Evolutionary conservation across 1,140 invertebrate species (phyloP), one percentile per base, ranked within the genome.

Genomic region (Caerostris darwini): DNA sequence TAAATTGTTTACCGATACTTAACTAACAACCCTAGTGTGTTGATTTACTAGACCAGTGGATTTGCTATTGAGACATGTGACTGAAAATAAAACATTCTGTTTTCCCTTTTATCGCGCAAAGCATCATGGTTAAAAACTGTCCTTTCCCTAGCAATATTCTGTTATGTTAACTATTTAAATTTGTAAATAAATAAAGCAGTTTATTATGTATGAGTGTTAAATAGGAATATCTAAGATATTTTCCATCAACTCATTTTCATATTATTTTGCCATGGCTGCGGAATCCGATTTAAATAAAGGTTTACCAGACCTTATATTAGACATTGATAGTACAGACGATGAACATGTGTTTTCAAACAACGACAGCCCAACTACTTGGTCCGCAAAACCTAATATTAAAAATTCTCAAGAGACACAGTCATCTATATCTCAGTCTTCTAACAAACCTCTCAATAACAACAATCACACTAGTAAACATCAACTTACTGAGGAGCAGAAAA

Each of bases 311-410:
- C 50, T 92, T 67, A 58, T 85, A 54, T 19, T 92, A 54, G 90
- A 92, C 56, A 85, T 83, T 67, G 90, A 92, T 85, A 82, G 64
- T 91, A n/a, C 12, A 12, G 59, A 77, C 8, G 89, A 81, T 81
- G 53, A 58, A 12, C 54, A 19, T 57, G 19, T 58, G 57, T 90
- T 90, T 90, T 14, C 89, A 19, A 90, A 90, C 14, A 59, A n/a
- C 3, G 89, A 90, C 12, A 90, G 19, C n/a, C 69, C 67, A 58
- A 34, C 64, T 50, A 34, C 64, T 50, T 90, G 56, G 56, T 90
- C 89, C 54, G 64, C n/a, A n/a, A 89, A 61, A 89, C 12, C 50
- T 4, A 69, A 69, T n/a, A 7, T 34, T 4, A 69, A 54, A 54
- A 89, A 71, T 89, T 50, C 12, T 59, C 71, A 58, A 7, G 89